Conservation (phyloP, 2,888 invertebrate species). For the Acholoe squamosa region DNA sequence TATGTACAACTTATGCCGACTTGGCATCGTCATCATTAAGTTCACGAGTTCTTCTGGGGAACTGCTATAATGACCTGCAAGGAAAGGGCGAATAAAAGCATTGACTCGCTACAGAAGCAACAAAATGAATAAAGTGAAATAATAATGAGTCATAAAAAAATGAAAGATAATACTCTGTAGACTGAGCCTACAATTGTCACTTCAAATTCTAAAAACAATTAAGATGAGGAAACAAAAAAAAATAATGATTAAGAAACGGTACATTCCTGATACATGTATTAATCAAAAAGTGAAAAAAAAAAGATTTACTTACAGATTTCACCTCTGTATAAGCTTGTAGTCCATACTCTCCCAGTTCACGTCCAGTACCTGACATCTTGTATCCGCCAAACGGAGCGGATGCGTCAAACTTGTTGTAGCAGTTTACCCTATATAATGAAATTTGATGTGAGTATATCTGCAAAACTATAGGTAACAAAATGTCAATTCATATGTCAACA, state of each 20-base stretch:
- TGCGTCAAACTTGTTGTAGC: slow-evolving; percentile 92
- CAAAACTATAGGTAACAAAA: no score
- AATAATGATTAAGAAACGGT: no score
- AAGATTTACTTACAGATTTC: slow-evolving; percentile 91
- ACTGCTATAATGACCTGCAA: slow-evolving; percentile 79
- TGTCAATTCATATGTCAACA: no score
- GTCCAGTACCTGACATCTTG: slow-evolving; percentile 97
- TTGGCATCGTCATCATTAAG: no score
- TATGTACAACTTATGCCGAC: no score
- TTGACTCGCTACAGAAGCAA: no score
- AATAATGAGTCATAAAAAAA: not conserved
- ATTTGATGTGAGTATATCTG: no score
- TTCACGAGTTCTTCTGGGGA: slow-evolving; percentile 80
- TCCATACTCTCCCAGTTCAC: slow-evolving; percentile 97
- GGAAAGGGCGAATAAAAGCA: no score
- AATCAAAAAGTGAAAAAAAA: no score
- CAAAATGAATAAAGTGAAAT: slow-evolving; percentile 28
- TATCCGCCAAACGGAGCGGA: slow-evolving; percentile 98
- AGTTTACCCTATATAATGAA: slow-evolving; percentile 92
- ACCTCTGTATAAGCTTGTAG: slow-evolving; percentile 96
- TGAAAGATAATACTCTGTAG: not conserved
- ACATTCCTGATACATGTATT: no score
- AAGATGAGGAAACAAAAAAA: not conserved
- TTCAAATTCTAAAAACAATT: not conserved
- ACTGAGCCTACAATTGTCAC: not conserved